These are phyloP conservation scores for Anadara kagoshimensis DNA, from an alignment of 1,140 invertebrate species.

Conservation along the genomic window DNA sequence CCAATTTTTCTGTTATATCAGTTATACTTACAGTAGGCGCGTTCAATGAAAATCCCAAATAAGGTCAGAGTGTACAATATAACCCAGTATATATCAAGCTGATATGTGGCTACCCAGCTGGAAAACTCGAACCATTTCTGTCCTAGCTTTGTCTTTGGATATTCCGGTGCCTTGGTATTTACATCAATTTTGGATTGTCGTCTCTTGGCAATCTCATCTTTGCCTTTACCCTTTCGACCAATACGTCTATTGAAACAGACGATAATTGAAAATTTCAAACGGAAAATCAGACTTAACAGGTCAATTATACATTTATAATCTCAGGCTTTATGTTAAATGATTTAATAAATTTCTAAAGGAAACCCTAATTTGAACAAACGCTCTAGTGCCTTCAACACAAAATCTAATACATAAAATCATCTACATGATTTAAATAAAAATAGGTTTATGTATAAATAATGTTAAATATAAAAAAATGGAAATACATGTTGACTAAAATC, in stretches of 20 bases:
- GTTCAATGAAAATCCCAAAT: conserved; percentile 94
- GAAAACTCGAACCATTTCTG: conserved; percentile 80
- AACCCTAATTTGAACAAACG: too few relatives aligned
- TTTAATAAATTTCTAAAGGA: neutral
- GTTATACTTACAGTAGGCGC: conserved; percentile 91
- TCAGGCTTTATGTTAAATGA: too few relatives aligned
- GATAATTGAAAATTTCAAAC: too few relatives aligned
- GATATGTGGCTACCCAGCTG: conserved; percentile 87
- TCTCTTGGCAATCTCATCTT: conserved; percentile 22
- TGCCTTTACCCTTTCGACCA: neutral
- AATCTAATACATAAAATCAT: too few relatives aligned
- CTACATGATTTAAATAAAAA: too few relatives aligned
- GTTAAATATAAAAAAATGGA: too few relatives aligned
- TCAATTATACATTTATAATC: too few relatives aligned
- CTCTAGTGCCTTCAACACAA: too few relatives aligned
- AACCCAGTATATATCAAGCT: conserved; percentile 98
- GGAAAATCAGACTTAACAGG: too few relatives aligned
- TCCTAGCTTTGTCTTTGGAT: conserved; percentile 32
- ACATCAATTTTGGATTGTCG: conserved; percentile 11
- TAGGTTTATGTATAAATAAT: too few relatives aligned
- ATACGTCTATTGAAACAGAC: neutral
- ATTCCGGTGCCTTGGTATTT: neutral
- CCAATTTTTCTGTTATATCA: too few relatives aligned
- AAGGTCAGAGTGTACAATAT: conserved; percentile 97
- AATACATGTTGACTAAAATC: too few relatives aligned